Evolutionary conservation across 2,888 invertebrate species (phyloP).

Genomic region (Athripsodes cinereus): DNA sequence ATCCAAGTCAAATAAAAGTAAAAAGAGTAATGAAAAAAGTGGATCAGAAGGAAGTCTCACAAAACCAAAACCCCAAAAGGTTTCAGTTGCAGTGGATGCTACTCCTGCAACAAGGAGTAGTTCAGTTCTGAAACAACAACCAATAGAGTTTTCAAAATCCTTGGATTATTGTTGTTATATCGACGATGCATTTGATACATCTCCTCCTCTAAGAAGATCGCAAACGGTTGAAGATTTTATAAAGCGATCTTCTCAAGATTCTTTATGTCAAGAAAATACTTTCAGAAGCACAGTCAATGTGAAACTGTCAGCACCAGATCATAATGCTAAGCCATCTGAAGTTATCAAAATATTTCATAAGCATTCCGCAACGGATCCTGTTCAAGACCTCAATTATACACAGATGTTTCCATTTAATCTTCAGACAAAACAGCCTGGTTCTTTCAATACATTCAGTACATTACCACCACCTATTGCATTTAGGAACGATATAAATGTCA

Average conservation of each 20-base stretch:
- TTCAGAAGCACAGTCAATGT: constrained; percentile 43
- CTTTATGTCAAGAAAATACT: constrained; percentile 26
- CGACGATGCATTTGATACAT: constrained; percentile 24
- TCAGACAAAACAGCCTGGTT: constrained; percentile 24
- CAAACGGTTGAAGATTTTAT: constrained; percentile 42
- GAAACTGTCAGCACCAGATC: constrained; percentile 30
- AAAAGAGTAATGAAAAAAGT: constrained; percentile 20
- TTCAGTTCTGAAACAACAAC: constrained; percentile 68
- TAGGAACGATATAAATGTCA: constrained; percentile 66
- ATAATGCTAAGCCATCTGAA: constrained; percentile 29
- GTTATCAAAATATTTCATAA: constrained; percentile 53
- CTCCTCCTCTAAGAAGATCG: constrained; percentile 37
- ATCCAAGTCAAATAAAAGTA: constrained; percentile 43
- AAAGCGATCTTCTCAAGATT: constrained; percentile 17
- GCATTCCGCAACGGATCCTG: constrained; percentile 64
- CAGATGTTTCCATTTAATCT: constrained; percentile 31
- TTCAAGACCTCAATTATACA: constrained; percentile 52
- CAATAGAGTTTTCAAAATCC: constrained; percentile 68
- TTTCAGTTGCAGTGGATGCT: constrained; percentile 73
- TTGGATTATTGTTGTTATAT: constrained; percentile 41
- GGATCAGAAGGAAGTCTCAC: constrained; percentile 21
- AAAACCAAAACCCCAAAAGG: constrained; percentile 52
- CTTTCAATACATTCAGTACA: constrained; percentile 25
- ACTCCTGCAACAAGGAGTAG: constrained; percentile 68
- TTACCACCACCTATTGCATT: constrained; percentile 46